These are phyloP conservation scores for Tringa solitaria DNA, from an alignment of 2,113 vertebrate genomes.

Conservation along the genomic window DNA sequence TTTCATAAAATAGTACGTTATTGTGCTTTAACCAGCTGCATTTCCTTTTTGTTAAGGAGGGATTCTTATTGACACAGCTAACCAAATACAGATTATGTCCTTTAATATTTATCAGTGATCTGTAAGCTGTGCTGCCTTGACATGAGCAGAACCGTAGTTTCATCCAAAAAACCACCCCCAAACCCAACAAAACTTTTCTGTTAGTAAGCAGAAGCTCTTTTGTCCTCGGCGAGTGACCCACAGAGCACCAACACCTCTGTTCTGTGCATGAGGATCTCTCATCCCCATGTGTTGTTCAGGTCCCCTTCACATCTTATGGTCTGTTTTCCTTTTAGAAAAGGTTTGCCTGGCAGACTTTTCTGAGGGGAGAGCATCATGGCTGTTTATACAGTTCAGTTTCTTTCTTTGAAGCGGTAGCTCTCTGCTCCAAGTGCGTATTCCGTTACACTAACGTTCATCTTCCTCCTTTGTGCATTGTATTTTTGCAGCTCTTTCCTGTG, in stretches of 20 bases:
- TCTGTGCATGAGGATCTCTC: neutral
- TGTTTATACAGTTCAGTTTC: neutral
- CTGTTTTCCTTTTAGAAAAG: neutral
- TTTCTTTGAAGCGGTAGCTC: neutral
- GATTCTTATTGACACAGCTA: neutral
- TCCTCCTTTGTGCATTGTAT: neutral
- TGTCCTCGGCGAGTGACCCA: neutral
- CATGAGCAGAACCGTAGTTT: neutral
- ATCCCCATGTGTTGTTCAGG: neutral
- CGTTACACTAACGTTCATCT: fast-evolving
- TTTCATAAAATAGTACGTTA: neutral
- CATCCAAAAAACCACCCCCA: neutral
- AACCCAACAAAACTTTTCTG: neutral
- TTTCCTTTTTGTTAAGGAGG: neutral
- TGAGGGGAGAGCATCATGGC: neutral
- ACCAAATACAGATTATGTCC: neutral
- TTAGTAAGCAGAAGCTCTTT: neutral
- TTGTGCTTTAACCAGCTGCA: neutral
- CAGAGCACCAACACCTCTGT: fast-evolving
- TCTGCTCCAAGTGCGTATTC: neutral
- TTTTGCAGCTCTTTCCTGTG: neutral
- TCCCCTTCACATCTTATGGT: neutral
- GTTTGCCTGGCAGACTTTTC: neutral
- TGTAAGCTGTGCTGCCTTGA: neutral
- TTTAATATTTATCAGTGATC: neutral